Conservation (phyloP, 2,113 vertebrate species). For the Tachycineta bicolor region DNA sequence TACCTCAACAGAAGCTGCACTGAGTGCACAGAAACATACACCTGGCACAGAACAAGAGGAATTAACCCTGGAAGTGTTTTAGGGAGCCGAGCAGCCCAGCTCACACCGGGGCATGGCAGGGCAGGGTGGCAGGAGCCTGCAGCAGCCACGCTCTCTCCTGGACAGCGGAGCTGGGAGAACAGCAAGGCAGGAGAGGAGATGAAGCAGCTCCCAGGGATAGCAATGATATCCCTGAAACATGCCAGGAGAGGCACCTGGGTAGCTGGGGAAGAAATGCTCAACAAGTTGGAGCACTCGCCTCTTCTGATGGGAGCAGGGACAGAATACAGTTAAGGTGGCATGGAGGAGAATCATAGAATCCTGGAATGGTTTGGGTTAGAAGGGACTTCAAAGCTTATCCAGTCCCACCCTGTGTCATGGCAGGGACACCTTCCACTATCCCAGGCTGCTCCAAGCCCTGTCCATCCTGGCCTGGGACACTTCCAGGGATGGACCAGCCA, state of each 20-base stretch:
- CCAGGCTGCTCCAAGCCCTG: fast-evolving
- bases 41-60: not conserved
- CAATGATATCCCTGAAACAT: not conserved
- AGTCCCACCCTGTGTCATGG: not conserved
- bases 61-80: not conserved
- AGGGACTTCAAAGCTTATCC: not conserved
- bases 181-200: not conserved
- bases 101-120: not conserved
- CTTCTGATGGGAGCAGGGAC: not conserved
- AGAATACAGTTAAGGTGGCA: too few species aligned
- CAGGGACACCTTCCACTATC: not conserved
- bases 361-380: not conserved
- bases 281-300: not conserved
- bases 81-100: not conserved
- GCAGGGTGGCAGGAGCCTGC: not conserved
- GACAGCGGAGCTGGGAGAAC: not conserved
- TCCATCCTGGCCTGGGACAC: not conserved
- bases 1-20: not conserved
- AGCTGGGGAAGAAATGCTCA: not conserved
- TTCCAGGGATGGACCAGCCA: not conserved
- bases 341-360: not conserved
- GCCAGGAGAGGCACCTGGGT: fast-evolving
- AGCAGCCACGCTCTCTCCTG: not conserved
- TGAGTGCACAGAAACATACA: fast-evolving
- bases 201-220: not conserved